Conservation (phyloP, 2,113 vertebrate genomes). For the Patagioenas fasciata region DNA sequence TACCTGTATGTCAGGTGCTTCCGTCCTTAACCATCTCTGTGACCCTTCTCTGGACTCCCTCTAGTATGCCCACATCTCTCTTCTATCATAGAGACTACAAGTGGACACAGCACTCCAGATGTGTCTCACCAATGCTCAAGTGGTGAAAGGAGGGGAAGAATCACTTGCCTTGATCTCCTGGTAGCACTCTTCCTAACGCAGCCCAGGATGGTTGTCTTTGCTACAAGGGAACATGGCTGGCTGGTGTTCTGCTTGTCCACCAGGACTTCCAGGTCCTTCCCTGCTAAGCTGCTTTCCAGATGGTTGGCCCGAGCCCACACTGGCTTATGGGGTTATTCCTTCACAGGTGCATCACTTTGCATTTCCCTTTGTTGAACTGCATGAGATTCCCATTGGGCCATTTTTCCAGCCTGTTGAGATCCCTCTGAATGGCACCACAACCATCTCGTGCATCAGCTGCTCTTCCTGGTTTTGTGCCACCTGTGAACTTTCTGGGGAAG, state of each 20-base stretch:
- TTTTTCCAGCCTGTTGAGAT: background rate
- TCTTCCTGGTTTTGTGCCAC: background rate
- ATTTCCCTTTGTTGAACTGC: background rate
- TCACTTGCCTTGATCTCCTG: background rate
- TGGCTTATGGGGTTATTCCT: background rate
- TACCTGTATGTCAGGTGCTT: background rate
- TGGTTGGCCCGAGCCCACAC: background rate
- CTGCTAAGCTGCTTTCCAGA: background rate
- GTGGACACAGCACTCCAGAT: background rate
- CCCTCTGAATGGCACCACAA: background rate
- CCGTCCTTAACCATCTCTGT: background rate
- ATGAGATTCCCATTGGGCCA: background rate
- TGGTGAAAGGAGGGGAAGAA: background rate
- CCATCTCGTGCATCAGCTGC: background rate
- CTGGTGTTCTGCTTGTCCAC: no score
- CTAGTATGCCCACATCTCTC: background rate
- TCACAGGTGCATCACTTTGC: background rate
- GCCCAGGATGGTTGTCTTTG: background rate
- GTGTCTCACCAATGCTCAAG: background rate
- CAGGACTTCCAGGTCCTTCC: background rate
- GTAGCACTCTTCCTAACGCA: background rate
- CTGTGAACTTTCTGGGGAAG: background rate
- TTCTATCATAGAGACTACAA: background rate
- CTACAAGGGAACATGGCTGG: background rate
- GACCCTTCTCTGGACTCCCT: background rate